Evolutionary conservation across 2,888 invertebrate genomes (phyloP), one percentile per base, ranked within the genome.

Genomic region (Drosophila dives): DNA sequence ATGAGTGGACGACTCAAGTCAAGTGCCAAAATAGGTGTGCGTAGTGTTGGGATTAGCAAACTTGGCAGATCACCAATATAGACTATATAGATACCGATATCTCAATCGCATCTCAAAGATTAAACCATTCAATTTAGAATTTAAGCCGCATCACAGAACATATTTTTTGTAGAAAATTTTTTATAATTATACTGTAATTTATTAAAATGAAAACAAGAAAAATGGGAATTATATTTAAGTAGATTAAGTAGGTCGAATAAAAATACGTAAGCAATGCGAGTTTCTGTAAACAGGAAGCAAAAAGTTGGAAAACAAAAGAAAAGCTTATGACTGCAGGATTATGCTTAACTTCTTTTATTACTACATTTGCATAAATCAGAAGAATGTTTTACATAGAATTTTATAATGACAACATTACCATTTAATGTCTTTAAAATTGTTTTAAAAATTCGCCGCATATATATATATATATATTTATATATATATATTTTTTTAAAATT

Each of bases 1-100:
- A 98, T 93, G 98, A 98, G 92, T 97, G 96, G 95, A 80, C 79
- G 48, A 89, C 90, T 34, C 77, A 74, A 58, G 64, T 34, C 53
- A 74, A 78, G 48, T 92, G 92, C 74, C 82, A 65, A 65, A 91
- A 91, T 69, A 80, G 56, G 33, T 92, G 93, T 83, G 83, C 88
- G 87, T 91, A 90, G 87, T 58, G 59, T 36, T 51, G 40, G 51
- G 17, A 29, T 26, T 2, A 38, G 62, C 75, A 45, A 8, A 23
- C 8, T 29, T 34, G 54, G 76, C 72, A 36, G 50, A 50, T 58
- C 50, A 33, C 56, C 63, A 49, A 26, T 26, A 66, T 42, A 40
- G 29, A 60, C 55, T 55, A 17, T 20, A 17, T 56, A 56, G 15
- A 54, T 42, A 38, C 26, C 26, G 17, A 70, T 38, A 71, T 59